Evolutionary conservation across 2,888 invertebrate genomes (phyloP).

Genomic region (Diadromus collaris): DNA sequence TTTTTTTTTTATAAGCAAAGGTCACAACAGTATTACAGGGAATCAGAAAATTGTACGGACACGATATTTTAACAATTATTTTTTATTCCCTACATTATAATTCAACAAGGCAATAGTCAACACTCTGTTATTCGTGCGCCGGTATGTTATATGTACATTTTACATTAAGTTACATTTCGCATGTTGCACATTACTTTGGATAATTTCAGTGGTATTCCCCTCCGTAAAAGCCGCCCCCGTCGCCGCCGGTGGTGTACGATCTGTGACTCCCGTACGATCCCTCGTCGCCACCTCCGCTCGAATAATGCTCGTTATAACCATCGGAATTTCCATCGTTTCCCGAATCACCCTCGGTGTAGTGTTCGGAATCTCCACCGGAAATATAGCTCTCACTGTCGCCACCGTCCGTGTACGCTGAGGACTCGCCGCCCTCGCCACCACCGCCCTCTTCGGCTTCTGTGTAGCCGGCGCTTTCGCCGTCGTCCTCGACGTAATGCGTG

Average conservation of each 20-base stretch:
- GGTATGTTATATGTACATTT: constrained; percentile 32
- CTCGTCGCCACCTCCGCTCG: constrained; percentile 67
- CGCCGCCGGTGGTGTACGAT: constrained; percentile 69
- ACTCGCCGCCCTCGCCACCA: constrained; percentile 64
- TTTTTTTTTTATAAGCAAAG: too few species aligned
- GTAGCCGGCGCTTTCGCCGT: constrained; percentile 66
- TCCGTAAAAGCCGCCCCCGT: constrained; percentile 63
- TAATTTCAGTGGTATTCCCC: constrained; percentile 57
- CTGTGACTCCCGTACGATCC: constrained; percentile 68
- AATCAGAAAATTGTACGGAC: too few species aligned
- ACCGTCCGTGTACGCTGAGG: constrained; percentile 57
- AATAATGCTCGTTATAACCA: constrained; percentile 69
- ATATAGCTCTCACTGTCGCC: constrained; percentile 69
- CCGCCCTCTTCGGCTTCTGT: constrained; percentile 59
- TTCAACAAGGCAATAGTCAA: not conserved
- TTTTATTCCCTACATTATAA: not conserved
- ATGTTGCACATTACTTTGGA: not conserved
- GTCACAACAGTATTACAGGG: too few species aligned
- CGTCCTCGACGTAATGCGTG: constrained; percentile 68
- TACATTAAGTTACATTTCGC: not conserved
- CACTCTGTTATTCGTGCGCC: not conserved
- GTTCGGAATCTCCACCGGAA: constrained; percentile 66
- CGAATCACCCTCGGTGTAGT: constrained; percentile 65
- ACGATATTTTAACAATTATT: not conserved
- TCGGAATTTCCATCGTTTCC: constrained; percentile 70